Conservation (phyloP, 2,888 invertebrate species). For the Hydriomena furcata region DNA sequence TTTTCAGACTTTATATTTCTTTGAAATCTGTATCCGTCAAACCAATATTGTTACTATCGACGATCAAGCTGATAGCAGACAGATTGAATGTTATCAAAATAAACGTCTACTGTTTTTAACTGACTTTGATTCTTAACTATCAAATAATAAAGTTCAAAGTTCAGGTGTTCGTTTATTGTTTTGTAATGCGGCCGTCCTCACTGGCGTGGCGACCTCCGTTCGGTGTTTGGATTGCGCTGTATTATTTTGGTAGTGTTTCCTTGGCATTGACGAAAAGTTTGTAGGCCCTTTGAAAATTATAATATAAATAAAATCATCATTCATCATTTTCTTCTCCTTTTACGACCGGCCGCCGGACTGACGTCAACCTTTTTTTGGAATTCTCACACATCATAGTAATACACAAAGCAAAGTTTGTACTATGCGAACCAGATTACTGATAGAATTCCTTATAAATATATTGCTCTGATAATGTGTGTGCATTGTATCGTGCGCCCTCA, state of each 20-base stretch:
- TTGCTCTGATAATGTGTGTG: no score
- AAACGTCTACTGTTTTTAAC: slow-evolving; percentile 5
- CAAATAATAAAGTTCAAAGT: slow-evolving; percentile 23
- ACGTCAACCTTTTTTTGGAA: no score
- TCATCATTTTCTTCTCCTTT: no score
- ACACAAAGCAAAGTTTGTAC: no score
- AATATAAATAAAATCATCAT: no score
- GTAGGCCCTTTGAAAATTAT: slow-evolving; percentile 16
- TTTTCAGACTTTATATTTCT: background rate
- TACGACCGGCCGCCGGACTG: no score
- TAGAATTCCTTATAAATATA: no score
- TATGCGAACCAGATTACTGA: no score
- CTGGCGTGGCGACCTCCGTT: slow-evolving; percentile 31
- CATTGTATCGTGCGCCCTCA: no score
- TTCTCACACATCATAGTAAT: no score
- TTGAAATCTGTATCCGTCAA: slow-evolving; percentile 9
- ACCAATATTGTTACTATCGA: slow-evolving; percentile 12
- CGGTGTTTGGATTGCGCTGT: slow-evolving; percentile 26
- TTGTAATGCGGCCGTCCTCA: slow-evolving; percentile 26
- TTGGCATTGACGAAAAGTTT: slow-evolving; percentile 31
- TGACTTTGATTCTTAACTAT: slow-evolving; percentile 17
- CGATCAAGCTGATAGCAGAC: slow-evolving; percentile 13
- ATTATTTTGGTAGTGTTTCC: slow-evolving; percentile 34
- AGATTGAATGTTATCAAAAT: slow-evolving; percentile 34
- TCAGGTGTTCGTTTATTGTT: slow-evolving; percentile 16